Evolutionary conservation across 2,888 invertebrate genomes (phyloP).

Genomic region (Drosophila mercatorum): DNA sequence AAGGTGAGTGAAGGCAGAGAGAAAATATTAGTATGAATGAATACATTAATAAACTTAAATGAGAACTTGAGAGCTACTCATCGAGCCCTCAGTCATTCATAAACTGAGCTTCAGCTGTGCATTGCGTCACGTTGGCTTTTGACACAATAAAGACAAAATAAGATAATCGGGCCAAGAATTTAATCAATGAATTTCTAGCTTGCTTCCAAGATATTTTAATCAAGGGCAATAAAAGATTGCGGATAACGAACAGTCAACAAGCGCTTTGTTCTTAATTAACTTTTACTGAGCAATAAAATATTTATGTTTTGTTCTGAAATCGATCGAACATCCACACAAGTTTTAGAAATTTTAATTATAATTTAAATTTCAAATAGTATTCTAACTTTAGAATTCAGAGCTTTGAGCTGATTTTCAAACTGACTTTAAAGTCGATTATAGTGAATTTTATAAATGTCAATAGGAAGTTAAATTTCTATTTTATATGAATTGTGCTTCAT

Average conservation of each 20-base stretch:
- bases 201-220: neutral
- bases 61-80: neutral
- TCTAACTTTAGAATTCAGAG: no score
- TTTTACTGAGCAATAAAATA: neutral
- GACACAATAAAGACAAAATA: neutral
- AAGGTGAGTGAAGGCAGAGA: conserved; percentile 74
- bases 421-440: no score
- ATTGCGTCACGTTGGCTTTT: neutral
- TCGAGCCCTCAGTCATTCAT: neutral
- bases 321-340: neutral
- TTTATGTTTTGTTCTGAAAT: neutral
- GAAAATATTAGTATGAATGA: neutral
- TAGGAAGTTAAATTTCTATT: no score
- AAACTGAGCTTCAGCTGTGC: neutral
- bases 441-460: no score
- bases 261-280: neutral
- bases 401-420: no score
- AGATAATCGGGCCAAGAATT: conserved; percentile 6
- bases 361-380: no score
- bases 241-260: neutral
- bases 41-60: neutral
- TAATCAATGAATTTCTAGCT: conserved; percentile 15
- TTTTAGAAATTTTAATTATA: no score
- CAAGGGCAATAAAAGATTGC: neutral
- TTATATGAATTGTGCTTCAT: no score